Evolutionary conservation across 2,113 vertebrate species (phyloP).

Genomic region (Isichthys henryi): DNA sequence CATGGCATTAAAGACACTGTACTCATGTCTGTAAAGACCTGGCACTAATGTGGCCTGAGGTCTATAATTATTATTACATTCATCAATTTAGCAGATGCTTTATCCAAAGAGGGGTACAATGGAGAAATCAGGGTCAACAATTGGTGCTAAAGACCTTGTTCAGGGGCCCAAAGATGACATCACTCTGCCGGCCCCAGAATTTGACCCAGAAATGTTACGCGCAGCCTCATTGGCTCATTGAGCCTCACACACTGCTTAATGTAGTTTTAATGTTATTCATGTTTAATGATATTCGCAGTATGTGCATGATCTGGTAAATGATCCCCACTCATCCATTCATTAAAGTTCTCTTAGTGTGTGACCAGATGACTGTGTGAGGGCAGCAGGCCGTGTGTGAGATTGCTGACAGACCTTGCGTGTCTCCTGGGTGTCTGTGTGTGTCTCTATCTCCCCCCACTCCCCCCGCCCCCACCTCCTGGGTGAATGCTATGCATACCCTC

Average conservation of each 20-base stretch:
- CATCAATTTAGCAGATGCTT: background rate
- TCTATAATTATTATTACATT: background rate
- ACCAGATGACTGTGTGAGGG: background rate
- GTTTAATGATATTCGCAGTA: background rate
- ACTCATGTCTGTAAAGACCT: background rate
- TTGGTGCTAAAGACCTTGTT: background rate
- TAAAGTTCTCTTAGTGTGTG: background rate
- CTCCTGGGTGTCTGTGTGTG: background rate
- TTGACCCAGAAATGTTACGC: background rate
- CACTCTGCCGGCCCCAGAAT: background rate
- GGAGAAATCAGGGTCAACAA: background rate
- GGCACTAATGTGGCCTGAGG: background rate
- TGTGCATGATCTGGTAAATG: background rate
- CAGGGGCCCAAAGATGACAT: background rate
- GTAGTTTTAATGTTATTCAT: background rate
- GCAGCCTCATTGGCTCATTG: background rate
- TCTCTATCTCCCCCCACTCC: background rate
- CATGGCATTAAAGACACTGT: background rate
- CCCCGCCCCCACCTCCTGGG: background rate
- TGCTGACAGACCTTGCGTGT: background rate
- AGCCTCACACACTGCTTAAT: background rate
- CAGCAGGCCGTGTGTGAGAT: background rate
- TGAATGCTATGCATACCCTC: slow-evolving; percentile 2
- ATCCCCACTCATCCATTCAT: background rate
- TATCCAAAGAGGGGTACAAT: background rate